Evolutionary conservation across 2,888 invertebrate species (phyloP), one percentile per base, ranked within the genome.

Genomic region (Trichogramma dendrolimi): DNA sequence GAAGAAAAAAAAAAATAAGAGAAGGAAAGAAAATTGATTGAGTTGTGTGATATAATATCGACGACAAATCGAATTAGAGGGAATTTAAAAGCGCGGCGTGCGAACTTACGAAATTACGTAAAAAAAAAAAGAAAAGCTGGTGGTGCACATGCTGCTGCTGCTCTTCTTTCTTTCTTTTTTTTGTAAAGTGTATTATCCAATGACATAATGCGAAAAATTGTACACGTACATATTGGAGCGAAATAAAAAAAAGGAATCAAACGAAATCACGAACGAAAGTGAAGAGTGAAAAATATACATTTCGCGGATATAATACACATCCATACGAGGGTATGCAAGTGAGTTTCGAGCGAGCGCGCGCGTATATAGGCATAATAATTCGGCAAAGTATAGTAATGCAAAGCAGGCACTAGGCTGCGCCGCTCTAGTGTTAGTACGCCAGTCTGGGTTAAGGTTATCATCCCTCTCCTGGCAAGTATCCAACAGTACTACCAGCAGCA

Each of bases 371-470:
- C 42, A 14, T 6, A 47, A 38, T 43, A 43, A 55, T 55, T 55
- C 55, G 51, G 40, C 14, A 41, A 27, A 27, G 40, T 54, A 50
- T 38, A 52, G 47, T 39, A 53, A 60, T 53, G 60, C 43, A 58
- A 60, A 64, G 54, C 38, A 44, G 44, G 27, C 27, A 2, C 27
- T 27, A 27, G 27, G 27, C 27, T 27, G 27, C 27, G 27, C 27
- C 27, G 27, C 27, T 27, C 27, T 27, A 27, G 27, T 27, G 27
- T 27, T 27, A 27, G 27, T 27, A 27, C 55, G 1, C 8, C 8
- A 42, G 41, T 64, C 61, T 69, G 69, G 68, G 70, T 73, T 72
- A 75, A 76, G 72, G 74, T 72, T 74, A 74, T 73, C 73, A 73
- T 72, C 71, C 72, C 67, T 67, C 50, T 53, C 66, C 64, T 76